Conservation (phyloP, 2,113 vertebrate species). For the Zosterops lateralis region DNA sequence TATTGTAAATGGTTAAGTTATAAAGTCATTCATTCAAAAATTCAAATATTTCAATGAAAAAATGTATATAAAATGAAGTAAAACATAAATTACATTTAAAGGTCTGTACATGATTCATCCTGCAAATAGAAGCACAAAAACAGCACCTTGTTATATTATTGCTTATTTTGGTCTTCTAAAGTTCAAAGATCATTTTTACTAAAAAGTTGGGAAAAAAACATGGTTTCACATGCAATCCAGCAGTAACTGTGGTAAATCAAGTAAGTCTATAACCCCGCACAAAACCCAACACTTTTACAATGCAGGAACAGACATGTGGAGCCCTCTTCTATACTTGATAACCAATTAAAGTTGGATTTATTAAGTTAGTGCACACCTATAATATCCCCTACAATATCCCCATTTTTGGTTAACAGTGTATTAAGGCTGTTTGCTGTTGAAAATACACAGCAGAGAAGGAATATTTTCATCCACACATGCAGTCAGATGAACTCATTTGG, state of each 20-base stretch:
- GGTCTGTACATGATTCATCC: constrained; percentile 78
- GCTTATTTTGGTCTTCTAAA: constrained; percentile 58
- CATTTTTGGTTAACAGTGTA: constrained; percentile 61
- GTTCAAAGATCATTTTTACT: constrained; percentile 40
- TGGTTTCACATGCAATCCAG: constrained; percentile 49
- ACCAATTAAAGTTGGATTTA: constrained; percentile 47
- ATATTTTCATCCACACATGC: constrained; percentile 41
- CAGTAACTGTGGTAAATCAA: constrained; percentile 51
- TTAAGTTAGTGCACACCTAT: constrained; percentile 67
- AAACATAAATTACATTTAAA: constrained; percentile 88
- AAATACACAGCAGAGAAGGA: constrained; percentile 48
- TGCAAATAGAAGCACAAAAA: constrained; percentile 61
- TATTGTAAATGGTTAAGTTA: constrained; percentile 76
- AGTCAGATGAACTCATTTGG: constrained; percentile 14
- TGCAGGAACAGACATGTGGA: constrained; percentile 7
- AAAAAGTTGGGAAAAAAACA: constrained; percentile 24
- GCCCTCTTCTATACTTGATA: constrained; percentile 32
- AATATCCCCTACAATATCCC: constrained; percentile 58
- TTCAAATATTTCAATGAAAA: constrained; percentile 67
- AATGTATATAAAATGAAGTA: constrained; percentile 70
- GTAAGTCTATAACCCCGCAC: neutral
- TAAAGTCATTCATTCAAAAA: constrained; percentile 60
- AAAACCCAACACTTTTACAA: constrained; percentile 13
- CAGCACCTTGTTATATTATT: constrained; percentile 64
- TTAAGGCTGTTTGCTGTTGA: constrained; percentile 58